A percentile compares a stretch with the other conserved stretches of the same genome.
Conservation (phyloP, 2,113 vertebrate species). For the Eudyptes chrysolophus region DNA sequence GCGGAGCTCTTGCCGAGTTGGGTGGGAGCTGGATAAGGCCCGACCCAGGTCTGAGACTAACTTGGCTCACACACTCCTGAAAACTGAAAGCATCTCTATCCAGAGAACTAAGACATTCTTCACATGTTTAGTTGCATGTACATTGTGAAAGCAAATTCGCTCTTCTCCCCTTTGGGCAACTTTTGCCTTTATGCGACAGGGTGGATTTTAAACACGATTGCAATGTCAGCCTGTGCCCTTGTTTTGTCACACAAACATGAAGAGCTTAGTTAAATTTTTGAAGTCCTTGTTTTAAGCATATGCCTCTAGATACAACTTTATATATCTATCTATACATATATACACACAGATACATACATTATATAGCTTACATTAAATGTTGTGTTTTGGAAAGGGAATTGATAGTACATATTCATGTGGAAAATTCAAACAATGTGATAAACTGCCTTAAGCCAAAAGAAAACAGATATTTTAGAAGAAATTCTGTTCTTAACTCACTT, state of each 20-base stretch:
- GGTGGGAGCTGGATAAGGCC: background rate
- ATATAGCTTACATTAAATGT: background rate
- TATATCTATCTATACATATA: background rate
- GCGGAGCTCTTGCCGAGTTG: background rate
- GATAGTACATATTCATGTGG: background rate
- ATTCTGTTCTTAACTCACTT: slow-evolving; percentile 43
- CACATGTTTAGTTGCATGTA: background rate
- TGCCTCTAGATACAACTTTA: background rate
- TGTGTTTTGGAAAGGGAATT: background rate
- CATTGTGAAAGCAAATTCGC: background rate
- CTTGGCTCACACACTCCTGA: rapidly evolving
- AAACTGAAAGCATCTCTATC: background rate
- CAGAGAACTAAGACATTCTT: background rate
- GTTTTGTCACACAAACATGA: background rate
- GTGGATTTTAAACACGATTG: background rate
- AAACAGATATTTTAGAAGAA: background rate
- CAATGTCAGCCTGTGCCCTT: background rate
- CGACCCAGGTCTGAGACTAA: background rate
- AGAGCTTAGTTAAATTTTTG: background rate
- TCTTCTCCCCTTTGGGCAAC: rapidly evolving
- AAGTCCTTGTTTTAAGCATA: background rate
- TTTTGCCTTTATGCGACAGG: background rate
- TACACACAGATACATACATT: background rate
- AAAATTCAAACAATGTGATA: background rate
- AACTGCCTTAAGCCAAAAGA: background rate